A percentile compares a stretch with the other conserved stretches of the same genome.
Conservation (phyloP, 2,888 invertebrate genomes). For the Tricholauxania praeusta region DNA sequence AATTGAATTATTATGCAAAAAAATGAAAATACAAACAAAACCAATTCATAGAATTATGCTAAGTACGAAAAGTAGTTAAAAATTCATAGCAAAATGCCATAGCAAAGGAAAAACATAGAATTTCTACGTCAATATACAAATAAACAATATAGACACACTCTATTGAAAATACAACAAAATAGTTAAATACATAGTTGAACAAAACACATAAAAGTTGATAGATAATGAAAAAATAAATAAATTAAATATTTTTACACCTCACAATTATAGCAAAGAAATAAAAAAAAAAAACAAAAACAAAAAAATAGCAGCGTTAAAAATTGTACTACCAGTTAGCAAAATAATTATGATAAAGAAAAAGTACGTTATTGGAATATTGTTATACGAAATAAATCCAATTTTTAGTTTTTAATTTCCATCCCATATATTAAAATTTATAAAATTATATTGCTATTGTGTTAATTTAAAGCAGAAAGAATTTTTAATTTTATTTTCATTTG, state of each 20-base stretch:
- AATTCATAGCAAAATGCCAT: constrained; percentile 1
- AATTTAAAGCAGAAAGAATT: no score
- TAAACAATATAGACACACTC: constrained; percentile 10
- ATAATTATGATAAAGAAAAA: no score
- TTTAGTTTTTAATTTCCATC: no score
- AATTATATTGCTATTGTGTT: no score
- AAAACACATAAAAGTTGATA: neutral
- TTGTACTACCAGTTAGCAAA: no score
- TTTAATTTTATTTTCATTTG: no score
- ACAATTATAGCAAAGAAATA: constrained; percentile 5
- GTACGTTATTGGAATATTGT: no score
- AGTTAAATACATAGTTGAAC: constrained; percentile 14
- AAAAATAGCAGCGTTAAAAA: neutral
- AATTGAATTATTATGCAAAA: no score
- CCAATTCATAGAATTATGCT: constrained; percentile 9
- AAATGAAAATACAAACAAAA: constrained; percentile 11
- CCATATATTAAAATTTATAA: no score
- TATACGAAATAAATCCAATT: no score
- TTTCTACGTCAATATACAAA: constrained; percentile 1
- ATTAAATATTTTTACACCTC: constrained; percentile 34
- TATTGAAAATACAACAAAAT: constrained; percentile 4
- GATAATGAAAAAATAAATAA: constrained; percentile 17
- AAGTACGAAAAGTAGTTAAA: neutral
- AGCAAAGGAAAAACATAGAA: neutral
- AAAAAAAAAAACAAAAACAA: neutral